phyloP scores from a whole-genome alignment of 2,888 invertebrate species.

The Nomada ruficornis region DNA sequence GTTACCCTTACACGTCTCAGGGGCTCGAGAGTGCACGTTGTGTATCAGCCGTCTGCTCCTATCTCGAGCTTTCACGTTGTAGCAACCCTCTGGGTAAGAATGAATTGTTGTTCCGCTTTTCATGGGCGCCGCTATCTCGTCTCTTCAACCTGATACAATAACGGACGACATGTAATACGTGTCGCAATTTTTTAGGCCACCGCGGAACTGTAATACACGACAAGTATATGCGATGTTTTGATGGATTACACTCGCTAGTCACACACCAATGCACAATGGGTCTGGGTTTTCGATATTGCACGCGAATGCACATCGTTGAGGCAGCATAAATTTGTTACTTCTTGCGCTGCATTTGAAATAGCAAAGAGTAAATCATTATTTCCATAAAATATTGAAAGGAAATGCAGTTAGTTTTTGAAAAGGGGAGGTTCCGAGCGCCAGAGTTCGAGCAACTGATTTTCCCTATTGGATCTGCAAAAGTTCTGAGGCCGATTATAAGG shows the following conservation, averaged over 20 bases:
- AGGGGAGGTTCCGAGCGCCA: too few species aligned
- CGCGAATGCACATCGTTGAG: not conserved
- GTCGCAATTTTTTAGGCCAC: constrained; percentile 4
- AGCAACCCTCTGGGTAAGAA: not conserved
- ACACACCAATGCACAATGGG: constrained; percentile 1
- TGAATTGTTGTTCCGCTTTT: constrained; percentile 6
- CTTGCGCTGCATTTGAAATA: too few species aligned
- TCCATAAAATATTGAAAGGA: too few species aligned
- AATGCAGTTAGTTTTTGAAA: too few species aligned
- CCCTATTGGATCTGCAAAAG: too few species aligned
- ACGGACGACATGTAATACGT: not conserved
- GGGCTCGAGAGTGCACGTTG: not conserved
- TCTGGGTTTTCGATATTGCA: not conserved
- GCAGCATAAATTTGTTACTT: too few species aligned
- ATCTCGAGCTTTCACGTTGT: not conserved
- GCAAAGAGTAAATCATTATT: too few species aligned
- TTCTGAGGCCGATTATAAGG: too few species aligned
- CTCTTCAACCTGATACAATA: constrained; percentile 3
- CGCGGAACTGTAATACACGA: not conserved
- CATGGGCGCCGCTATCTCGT: not conserved
- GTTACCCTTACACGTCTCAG: constrained; percentile 5
- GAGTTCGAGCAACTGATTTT: too few species aligned
- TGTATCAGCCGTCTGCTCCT: not conserved
- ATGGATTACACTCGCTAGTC: constrained; percentile 29
- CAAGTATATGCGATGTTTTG: constrained; percentile 22